Conservation (phyloP, 2,888 invertebrate genomes). For the Tenthredo amoena region DNA sequence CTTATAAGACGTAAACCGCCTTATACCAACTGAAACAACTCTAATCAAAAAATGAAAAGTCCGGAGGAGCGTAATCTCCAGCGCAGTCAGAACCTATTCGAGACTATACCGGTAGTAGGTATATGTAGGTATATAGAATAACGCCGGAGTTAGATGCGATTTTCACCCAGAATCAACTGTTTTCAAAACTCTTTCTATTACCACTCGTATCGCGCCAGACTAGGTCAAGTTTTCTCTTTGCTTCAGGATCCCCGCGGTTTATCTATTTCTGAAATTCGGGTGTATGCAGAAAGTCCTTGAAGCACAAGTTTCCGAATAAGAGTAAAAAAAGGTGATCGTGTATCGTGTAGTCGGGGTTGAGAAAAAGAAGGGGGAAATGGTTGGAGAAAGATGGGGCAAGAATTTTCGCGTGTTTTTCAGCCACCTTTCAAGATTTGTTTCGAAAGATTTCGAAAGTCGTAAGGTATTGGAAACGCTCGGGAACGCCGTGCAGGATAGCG, state of each 20-base stretch:
- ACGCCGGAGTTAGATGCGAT: neutral
- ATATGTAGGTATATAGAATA: neutral
- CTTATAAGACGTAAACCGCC: constrained; percentile 75
- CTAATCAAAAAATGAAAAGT: constrained; percentile 54
- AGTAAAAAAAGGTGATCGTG: neutral
- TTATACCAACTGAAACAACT: constrained; percentile 58
- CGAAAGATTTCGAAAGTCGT: constrained; percentile 55
- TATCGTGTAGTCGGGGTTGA: neutral
- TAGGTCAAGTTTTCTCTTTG: neutral
- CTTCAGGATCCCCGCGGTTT: neutral
- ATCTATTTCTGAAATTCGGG: neutral
- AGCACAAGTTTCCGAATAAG: neutral
- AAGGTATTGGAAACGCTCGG: constrained; percentile 42
- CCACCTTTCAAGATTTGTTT: constrained; percentile 53
- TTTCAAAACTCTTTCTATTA: neutral
- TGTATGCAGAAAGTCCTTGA: neutral
- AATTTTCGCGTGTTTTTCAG: constrained; percentile 42
- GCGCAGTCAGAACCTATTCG: constrained; percentile 42
- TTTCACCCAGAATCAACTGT: neutral
- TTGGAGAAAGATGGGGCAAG: neutral
- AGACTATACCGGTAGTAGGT: neutral
- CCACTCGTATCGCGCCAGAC: neutral
- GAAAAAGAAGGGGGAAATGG: neutral
- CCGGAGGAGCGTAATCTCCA: constrained; percentile 43
- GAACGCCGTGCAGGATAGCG: constrained; percentile 50